A percentile compares a stretch with the other conserved stretches of the same genome.
Evolutionary conservation across 2,797 vertebrate species (phyloP).

Genomic region (Leptatherina wallacei): DNA sequence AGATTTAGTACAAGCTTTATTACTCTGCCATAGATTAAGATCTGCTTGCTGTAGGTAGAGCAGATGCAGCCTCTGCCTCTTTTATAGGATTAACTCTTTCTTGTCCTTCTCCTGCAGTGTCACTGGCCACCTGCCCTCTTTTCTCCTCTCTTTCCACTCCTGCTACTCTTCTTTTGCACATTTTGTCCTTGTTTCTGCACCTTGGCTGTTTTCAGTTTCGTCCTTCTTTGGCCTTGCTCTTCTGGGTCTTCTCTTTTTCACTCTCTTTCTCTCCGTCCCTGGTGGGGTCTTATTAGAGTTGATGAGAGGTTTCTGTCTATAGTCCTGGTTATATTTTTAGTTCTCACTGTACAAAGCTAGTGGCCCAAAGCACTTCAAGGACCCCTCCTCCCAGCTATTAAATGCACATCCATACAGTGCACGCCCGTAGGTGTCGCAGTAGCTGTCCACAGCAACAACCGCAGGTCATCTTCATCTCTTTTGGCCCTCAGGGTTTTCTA

Average conservation of each 20-base stretch:
- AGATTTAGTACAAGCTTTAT: constrained; percentile 80
- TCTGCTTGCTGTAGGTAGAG: constrained; percentile 77
- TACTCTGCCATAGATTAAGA: constrained; percentile 77
- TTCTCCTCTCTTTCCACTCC: constrained; percentile 21
- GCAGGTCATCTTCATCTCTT: constrained; percentile 48
- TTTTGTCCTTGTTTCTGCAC: constrained; percentile 60
- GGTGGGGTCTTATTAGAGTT: constrained; percentile 75
- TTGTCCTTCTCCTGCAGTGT: constrained; percentile 35
- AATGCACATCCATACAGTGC: constrained; percentile 42
- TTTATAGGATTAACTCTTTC: constrained; percentile 57
- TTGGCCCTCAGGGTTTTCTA: constrained; percentile 43
- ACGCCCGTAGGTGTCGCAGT: constrained; percentile 42
- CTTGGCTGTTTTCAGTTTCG: constrained; percentile 56
- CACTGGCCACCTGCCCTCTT: constrained; percentile 32
- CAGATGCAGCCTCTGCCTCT: constrained; percentile 67
- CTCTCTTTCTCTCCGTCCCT: constrained; percentile 58
- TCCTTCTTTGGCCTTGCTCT: constrained; percentile 74
- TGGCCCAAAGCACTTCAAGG: constrained; percentile 66
- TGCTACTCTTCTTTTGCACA: constrained; percentile 40
- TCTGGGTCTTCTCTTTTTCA: constrained; percentile 47
- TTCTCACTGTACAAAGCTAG: constrained; percentile 57
- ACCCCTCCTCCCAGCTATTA: constrained; percentile 57
- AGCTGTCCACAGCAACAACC: constrained; percentile 13
- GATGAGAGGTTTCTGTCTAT: constrained; percentile 77
- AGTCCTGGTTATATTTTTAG: constrained; percentile 81